Base-by-base conservation (phyloP, 2,888 invertebrate genomes). In the Hetaerina titia region DNA sequence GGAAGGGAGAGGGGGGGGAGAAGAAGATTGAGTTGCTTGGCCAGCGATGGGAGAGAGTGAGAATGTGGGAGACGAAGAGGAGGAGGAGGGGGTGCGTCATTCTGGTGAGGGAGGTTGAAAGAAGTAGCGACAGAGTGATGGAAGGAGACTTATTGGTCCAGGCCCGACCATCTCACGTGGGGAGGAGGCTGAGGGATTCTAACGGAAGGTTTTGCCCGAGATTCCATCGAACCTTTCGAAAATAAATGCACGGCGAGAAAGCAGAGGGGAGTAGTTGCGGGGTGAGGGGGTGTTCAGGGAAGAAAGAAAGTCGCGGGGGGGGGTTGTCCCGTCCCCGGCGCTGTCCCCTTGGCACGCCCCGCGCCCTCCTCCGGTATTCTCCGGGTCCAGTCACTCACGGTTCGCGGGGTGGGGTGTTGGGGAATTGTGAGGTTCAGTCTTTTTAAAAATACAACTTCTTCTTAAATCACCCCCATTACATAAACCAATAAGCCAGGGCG, bases 401-500 rank as follows among this genome's bases (percentile, higher is more conserved):
- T 45, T 45, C 45, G n/a, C 45, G n/a, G 13, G 81, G 31, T 13
- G 25, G 31, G 2, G 74, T 60, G 60, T 4, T 31, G 31, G 25
- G 81, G 11, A 31, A 8, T 2, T 11, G 81, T 31, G 31, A 25
- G 9, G 81, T 81, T 25, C 45, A 4, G 31, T 13, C 11, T 13
- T 31, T 81, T 81, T 81, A 81, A 81, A 81, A 81, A 81, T 81
- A 81, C 31, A 31, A 6, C 81, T 81, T 81, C 81, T 81, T 25
- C 81, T 81, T 81, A 81, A 81, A 81, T 81, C 81, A 81, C 81
- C 81, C 11, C 81, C 31, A 81, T 81, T 81, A 81, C 81, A 81
- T 81, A 81, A 81, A 81, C 81, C 81, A 81, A 81, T 81, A 81
- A 81, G 81, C 81, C 81, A 81, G 15, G 13, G 13, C 25, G 25